These are phyloP conservation scores for Rugalucina vietnamica DNA, from an alignment of 2,888 invertebrate species.

Conservation along the genomic window DNA sequence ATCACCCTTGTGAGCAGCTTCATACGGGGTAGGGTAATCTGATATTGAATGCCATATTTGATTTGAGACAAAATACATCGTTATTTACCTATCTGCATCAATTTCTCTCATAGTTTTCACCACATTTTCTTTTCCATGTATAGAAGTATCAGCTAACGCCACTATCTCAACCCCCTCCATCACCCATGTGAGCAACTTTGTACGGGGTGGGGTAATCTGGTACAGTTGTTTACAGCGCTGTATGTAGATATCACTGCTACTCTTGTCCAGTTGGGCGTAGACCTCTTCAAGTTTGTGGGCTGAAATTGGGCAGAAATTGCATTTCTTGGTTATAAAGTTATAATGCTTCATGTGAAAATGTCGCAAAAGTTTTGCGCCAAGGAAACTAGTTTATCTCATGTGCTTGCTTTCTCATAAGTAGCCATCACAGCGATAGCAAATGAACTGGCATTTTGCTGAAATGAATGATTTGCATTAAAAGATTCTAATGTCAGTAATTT, in stretches of 20 bases:
- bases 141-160: conserved; percentile 93
- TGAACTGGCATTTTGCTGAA: too few relatives aligned
- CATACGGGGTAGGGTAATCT: conserved; percentile 88
- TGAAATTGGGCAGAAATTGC: conserved; percentile 60
- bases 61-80: too few relatives aligned
- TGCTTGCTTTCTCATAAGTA: too few relatives aligned
- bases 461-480: too few relatives aligned
- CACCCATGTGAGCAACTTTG: conserved; percentile 92
- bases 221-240: conserved; percentile 92
- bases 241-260: conserved; percentile 98
- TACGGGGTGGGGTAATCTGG: conserved; percentile 88
- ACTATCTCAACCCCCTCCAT: conserved; percentile 90
- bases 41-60: too few relatives aligned
- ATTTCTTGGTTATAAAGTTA: too few relatives aligned
- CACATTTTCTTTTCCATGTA: conserved; percentile 92
- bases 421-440: too few relatives aligned
- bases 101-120: conserved; percentile 90
- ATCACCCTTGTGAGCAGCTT: conserved; percentile 93
- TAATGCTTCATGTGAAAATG: too few relatives aligned
- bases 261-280: conserved; percentile 93
- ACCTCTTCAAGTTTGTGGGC: conserved; percentile 90
- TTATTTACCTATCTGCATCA: conserved; percentile 91
- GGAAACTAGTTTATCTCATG: too few relatives aligned
- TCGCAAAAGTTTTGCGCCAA: too few relatives aligned
- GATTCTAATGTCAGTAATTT: too few relatives aligned